phyloP scores from a whole-genome alignment of 2,888 invertebrate species.

The Lumbricus terrestris region DNA sequence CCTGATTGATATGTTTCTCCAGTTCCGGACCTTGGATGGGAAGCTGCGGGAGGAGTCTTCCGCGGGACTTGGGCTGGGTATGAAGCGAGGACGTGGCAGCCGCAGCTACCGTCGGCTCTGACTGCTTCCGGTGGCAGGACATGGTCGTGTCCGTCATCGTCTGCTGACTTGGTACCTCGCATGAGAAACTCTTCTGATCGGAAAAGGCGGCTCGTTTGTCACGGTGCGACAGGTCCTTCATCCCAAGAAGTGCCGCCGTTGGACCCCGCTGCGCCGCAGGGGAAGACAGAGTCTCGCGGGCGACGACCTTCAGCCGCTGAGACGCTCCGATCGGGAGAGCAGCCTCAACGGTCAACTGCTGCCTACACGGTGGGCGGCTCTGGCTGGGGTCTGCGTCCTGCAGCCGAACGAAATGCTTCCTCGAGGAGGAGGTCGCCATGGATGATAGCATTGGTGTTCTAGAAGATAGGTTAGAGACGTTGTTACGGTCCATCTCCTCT shows the following conservation, averaged over 20 bases:
- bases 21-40: conserved; percentile 17
- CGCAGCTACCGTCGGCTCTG: conserved; percentile 32
- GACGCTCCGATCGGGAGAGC: background rate
- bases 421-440: background rate
- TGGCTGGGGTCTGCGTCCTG: background rate
- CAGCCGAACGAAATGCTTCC: background rate
- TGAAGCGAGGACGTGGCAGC: background rate
- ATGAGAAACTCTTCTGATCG: conserved; percentile 35
- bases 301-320: background rate
- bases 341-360: background rate
- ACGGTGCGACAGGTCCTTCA: background rate
- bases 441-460: background rate
- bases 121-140: conserved; percentile 27
- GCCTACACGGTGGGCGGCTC: background rate
- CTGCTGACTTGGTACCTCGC: conserved; percentile 31
- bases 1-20: conserved; percentile 14
- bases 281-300: background rate
- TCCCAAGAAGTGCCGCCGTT: background rate
- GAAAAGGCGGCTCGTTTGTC: conserved; percentile 26
- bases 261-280: background rate
- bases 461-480: background rate
- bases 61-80: background rate
- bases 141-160: background rate
- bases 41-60: conserved; percentile 14
- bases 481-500: background rate